These are phyloP conservation scores for Listronotus oregonensis DNA, from an alignment of 1,140 invertebrate species.

Conservation along the genomic window DNA sequence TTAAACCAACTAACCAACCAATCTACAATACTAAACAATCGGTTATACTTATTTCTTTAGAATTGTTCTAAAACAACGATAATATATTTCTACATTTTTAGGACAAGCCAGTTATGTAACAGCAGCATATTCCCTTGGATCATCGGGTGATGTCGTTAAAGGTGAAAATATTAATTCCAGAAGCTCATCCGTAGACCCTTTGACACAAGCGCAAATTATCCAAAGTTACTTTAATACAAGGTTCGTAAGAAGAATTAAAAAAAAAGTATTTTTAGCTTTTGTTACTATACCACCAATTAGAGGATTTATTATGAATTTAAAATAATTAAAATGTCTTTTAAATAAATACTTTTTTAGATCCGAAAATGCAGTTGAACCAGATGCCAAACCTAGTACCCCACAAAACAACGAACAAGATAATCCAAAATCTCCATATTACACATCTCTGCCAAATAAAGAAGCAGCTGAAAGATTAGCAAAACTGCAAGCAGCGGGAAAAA, in stretches of 20 bases:
- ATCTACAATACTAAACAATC: too few species aligned
- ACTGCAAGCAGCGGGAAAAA: slow-evolving; percentile 60
- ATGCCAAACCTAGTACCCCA: slow-evolving; percentile 32
- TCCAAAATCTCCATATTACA: slow-evolving; percentile 47
- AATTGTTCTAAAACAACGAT: too few species aligned
- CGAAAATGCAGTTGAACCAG: slow-evolving; percentile 40
- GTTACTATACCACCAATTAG: too few species aligned
- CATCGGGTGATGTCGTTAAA: slow-evolving; percentile 6
- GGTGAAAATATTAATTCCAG: slow-evolving; percentile 16
- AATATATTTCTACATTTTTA: too few species aligned
- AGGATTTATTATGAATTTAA: too few species aligned
- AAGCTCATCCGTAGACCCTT: slow-evolving; percentile 22
- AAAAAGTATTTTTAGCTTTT: too few species aligned
- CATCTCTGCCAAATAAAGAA: slow-evolving; percentile 59
- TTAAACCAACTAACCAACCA: too few species aligned
- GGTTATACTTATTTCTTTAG: too few species aligned
- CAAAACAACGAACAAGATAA: slow-evolving; percentile 2
- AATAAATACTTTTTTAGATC: background rate
- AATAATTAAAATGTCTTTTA: too few species aligned
- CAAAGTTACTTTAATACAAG: slow-evolving; percentile 47
- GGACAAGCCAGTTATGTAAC: slow-evolving; percentile 23
- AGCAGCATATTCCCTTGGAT: slow-evolving; percentile 32
- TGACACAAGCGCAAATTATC: slow-evolving; percentile 42
- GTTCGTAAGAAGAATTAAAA: background rate
- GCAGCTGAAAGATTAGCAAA: slow-evolving; percentile 61